phyloP scores from a whole-genome alignment of 2,888 invertebrate genomes.

The Chalcis sispes region DNA sequence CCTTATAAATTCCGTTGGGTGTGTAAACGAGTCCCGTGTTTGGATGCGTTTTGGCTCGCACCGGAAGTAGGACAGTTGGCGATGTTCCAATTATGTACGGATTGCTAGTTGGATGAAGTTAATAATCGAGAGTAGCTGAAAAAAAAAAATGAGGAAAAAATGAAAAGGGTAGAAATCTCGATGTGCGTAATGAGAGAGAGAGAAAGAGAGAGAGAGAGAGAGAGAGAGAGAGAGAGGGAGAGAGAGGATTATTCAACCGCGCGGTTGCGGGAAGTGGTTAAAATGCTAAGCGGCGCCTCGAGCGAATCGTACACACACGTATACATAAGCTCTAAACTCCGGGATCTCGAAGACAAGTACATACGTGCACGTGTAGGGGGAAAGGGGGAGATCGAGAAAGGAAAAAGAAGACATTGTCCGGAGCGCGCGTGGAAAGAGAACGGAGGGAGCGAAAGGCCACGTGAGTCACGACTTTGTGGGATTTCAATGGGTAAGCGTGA shows the following conservation, averaged over 20 bases:
- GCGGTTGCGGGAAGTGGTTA: conserved; percentile 58
- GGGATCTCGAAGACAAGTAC: conserved; percentile 58
- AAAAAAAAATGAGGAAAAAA: background rate
- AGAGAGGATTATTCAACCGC: conserved; percentile 54
- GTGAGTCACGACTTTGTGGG: conserved; percentile 58
- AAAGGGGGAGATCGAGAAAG: conserved; percentile 23
- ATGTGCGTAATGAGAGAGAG: background rate
- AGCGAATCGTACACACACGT: no score
- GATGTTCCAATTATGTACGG: conserved; percentile 47
- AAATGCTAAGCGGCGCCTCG: conserved; percentile 60
- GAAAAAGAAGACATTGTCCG: no score
- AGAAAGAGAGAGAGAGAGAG: background rate
- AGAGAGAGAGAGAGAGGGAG: background rate
- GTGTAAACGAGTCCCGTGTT: conserved; percentile 13
- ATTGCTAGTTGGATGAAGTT: conserved; percentile 27
- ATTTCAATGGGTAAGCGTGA: conserved; percentile 14
- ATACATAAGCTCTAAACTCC: conserved; percentile 49
- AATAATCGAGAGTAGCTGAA: conserved; percentile 41
- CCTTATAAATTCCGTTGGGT: conserved; percentile 33
- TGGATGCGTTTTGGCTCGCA: conserved; percentile 51
- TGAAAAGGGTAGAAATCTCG: conserved; percentile 7
- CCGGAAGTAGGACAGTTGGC: conserved; percentile 62
- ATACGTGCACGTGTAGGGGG: background rate
- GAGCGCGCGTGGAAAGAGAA: background rate
- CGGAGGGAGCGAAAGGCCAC: conserved; percentile 30